phyloP scores from a whole-genome alignment of 2,113 vertebrate genomes.

The Protomyctophum bolini region DNA sequence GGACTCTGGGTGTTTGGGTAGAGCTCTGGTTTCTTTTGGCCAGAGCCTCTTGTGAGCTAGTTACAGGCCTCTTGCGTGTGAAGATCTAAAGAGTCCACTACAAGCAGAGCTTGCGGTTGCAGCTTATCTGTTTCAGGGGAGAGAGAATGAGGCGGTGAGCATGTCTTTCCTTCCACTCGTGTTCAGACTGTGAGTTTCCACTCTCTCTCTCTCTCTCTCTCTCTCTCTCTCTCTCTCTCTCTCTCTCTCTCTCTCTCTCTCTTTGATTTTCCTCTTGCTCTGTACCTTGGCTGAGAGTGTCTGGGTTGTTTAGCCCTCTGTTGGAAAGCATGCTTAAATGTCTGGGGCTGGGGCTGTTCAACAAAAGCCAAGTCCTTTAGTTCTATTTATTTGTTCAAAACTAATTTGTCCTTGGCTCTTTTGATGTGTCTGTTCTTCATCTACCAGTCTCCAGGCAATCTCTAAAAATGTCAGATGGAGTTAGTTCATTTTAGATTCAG shows the following conservation, averaged over 20 bases:
- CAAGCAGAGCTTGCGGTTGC: conserved; percentile 12
- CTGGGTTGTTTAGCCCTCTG: conserved; percentile 52
- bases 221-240: conserved; percentile 8
- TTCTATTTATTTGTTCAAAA: conserved; percentile 61
- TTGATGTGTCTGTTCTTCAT: conserved; percentile 50
- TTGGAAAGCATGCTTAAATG: conserved; percentile 66
- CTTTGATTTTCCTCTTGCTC: conserved; percentile 33
- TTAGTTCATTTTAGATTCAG: conserved; percentile 24
- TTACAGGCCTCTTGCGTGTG: not conserved
- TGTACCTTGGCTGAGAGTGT: conserved; percentile 59
- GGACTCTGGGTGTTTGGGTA: too few relatives aligned
- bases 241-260: conserved; percentile 7
- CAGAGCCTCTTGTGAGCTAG: not conserved
- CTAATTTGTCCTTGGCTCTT: conserved; percentile 43
- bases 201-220: conserved; percentile 4
- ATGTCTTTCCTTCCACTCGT: conserved; percentile 39
- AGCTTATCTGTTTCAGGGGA: conserved; percentile 36
- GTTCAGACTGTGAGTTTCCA: conserved; percentile 40
- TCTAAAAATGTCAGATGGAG: conserved; percentile 31
- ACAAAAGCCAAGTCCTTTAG: conserved; percentile 35
- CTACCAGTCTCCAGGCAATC: conserved; percentile 35
- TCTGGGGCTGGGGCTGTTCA: conserved; percentile 49
- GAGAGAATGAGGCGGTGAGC: conserved; percentile 21
- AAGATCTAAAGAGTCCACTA: conserved; percentile 19
- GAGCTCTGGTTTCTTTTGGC: not conserved